Conservation (phyloP, 2,113 vertebrate species). For the Paralichthys olivaceus region DNA sequence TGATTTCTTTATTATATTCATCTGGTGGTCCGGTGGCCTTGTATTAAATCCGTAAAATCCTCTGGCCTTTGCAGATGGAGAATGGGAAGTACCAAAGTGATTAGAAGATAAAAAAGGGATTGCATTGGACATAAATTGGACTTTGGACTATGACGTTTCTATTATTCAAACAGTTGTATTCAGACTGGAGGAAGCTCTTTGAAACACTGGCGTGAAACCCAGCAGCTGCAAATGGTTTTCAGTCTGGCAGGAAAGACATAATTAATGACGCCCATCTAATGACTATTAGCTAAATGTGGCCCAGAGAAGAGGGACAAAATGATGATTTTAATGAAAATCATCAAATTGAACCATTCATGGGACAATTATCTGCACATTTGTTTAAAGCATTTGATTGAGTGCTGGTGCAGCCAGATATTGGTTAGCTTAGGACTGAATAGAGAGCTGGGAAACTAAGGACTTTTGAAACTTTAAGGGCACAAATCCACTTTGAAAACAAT, state of each 20-base stretch:
- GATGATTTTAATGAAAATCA: slow-evolving; percentile 71
- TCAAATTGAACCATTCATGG: slow-evolving; percentile 62
- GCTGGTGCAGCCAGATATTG: slow-evolving; percentile 30
- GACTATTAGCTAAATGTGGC: slow-evolving; percentile 68
- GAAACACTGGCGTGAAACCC: slow-evolving; percentile 38
- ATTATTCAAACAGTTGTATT: slow-evolving; percentile 38
- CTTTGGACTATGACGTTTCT: slow-evolving; percentile 21
- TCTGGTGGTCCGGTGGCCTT: slow-evolving; percentile 8
- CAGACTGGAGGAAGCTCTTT: slow-evolving; percentile 38
- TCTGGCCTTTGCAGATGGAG: slow-evolving; percentile 12
- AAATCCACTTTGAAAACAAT: not conserved
- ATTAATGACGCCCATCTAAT: slow-evolving; percentile 73
- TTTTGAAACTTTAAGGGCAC: not conserved
- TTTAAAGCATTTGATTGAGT: slow-evolving; percentile 47
- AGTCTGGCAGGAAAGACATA: slow-evolving; percentile 61
- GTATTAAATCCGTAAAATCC: slow-evolving; percentile 26
- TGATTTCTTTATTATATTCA: slow-evolving; percentile 23
- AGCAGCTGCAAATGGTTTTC: slow-evolving; percentile 59
- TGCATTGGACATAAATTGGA: slow-evolving; percentile 11
- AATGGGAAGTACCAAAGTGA: slow-evolving; percentile 7
- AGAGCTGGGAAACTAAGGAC: not conserved
- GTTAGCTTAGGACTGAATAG: slow-evolving; percentile 28
- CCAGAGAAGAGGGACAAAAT: slow-evolving; percentile 54
- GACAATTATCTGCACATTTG: slow-evolving; percentile 62
- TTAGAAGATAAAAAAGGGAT: slow-evolving; percentile 30